phyloP scores from a whole-genome alignment of 1,140 invertebrate genomes.

The Sesamia nonagrioides region DNA sequence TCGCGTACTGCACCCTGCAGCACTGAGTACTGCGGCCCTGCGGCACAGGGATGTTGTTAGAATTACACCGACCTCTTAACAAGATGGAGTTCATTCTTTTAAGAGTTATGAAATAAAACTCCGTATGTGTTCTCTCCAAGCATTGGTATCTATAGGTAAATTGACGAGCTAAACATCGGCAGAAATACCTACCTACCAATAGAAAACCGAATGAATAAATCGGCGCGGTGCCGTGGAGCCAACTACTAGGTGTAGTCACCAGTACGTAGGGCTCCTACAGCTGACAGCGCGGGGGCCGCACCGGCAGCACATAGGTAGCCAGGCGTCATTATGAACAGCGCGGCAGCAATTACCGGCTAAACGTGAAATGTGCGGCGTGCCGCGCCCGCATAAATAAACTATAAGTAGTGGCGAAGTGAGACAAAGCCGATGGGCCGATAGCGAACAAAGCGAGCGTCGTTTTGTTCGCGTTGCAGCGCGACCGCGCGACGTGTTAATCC shows the following conservation, averaged over 20 bases:
- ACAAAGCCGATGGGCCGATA: constrained; percentile 49
- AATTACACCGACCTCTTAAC: no score
- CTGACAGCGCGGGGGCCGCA: no score
- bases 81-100: no score
- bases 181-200: no score
- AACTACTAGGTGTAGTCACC: no score
- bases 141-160: background rate
- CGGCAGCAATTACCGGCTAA: constrained; percentile 33
- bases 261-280: no score
- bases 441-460: constrained; percentile 57
- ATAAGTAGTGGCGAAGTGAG: constrained; percentile 23
- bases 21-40: no score
- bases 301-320: constrained; percentile 2
- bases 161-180: background rate
- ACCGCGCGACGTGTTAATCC: constrained; percentile 58
- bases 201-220: no score
- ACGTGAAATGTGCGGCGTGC: constrained; percentile 33
- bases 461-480: constrained; percentile 46
- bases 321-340: constrained; percentile 12
- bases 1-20: background rate
- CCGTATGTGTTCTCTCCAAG: no score
- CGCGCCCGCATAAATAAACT: constrained; percentile 44
- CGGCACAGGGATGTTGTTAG: no score
- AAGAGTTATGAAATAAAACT: no score
- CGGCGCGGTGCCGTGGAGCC: no score